A percentile compares a stretch with the other conserved stretches of the same genome.
phyloP scores from a whole-genome alignment of 2,797 vertebrate genomes.

The Peromyscus eremicus region DNA sequence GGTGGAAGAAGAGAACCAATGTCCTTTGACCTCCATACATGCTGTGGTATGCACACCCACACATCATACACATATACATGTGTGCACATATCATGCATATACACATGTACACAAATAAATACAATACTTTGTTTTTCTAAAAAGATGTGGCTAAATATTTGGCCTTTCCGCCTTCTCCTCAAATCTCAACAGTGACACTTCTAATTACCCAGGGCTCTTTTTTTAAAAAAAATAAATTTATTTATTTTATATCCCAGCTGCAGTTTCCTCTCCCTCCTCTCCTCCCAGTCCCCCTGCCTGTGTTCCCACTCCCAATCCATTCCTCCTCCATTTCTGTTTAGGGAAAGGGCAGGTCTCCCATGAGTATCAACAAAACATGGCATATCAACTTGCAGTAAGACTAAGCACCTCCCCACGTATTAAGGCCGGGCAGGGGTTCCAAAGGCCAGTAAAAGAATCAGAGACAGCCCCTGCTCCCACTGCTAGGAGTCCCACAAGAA shows the following conservation, averaged over 20 bases:
- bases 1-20: background rate
- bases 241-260: background rate
- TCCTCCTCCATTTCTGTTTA: background rate
- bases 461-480: too few relatives aligned
- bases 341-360: background rate
- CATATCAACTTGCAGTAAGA: background rate
- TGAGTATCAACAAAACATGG: background rate
- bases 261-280: background rate
- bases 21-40: too few relatives aligned
- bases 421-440: background rate
- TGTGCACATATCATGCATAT: background rate
- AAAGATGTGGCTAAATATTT: background rate
- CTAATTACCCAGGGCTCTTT: background rate
- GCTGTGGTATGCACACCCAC: background rate
- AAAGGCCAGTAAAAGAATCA: background rate
- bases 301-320: background rate
- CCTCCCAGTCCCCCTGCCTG: background rate
- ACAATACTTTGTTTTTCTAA: background rate
- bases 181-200: background rate
- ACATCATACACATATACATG: background rate
- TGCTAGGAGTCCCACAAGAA: too few relatives aligned
- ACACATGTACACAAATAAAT: too few relatives aligned
- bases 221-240: too few relatives aligned
- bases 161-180: background rate
- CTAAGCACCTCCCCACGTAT: background rate